These are phyloP conservation scores for Mylabris sibirica DNA, from an alignment of 2,888 invertebrate genomes.

Conservation along the genomic window DNA sequence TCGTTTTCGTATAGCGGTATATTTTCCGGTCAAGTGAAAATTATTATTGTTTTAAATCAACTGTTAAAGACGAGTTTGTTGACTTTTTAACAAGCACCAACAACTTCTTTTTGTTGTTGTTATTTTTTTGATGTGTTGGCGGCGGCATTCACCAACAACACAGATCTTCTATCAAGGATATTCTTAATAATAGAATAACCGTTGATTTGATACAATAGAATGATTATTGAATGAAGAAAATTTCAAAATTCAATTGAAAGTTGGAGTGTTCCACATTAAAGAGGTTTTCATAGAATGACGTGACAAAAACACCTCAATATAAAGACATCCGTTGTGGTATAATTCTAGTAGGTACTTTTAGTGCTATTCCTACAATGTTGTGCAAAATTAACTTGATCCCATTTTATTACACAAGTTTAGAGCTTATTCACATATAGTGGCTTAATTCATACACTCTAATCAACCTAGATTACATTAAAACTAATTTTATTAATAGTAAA, in stretches of 20 bases:
- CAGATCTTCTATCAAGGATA: neutral
- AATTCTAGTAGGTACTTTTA: too few species aligned
- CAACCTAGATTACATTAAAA: too few species aligned
- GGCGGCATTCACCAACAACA: neutral
- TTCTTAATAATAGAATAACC: neutral
- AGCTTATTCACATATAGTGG: too few species aligned
- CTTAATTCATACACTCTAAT: too few species aligned
- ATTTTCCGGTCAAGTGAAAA: constrained; percentile 7
- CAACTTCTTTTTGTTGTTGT: neutral
- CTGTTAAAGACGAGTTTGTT: constrained; percentile 12
- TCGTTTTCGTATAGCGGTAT: constrained; percentile 10
- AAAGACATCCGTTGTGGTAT: too few species aligned
- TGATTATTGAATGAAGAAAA: neutral
- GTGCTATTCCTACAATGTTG: too few species aligned
- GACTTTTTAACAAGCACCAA: constrained; percentile 9
- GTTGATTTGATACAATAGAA: neutral
- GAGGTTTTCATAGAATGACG: too few species aligned
- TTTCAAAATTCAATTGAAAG: neutral
- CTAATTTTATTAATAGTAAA: too few species aligned
- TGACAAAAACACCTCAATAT: too few species aligned
- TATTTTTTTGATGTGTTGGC: neutral
- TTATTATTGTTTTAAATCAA: constrained; percentile 11
- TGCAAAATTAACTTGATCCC: too few species aligned
- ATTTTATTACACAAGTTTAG: too few species aligned
- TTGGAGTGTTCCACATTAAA: neutral